These are phyloP conservation scores for Peromyscus leucopus DNA, from an alignment of 2,113 vertebrate species.

Conservation along the genomic window DNA sequence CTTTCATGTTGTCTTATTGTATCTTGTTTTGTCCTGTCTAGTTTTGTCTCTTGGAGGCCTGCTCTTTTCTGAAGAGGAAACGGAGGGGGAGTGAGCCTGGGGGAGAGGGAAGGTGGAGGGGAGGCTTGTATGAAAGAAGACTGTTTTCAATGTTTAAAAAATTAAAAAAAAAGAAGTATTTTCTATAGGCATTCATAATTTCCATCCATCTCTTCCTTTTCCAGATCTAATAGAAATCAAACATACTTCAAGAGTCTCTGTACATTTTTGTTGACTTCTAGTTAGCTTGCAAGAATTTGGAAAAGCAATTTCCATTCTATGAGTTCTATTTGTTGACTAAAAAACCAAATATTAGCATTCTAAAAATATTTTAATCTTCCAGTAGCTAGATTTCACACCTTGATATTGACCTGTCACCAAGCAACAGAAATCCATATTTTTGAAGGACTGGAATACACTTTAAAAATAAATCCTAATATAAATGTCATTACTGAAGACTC, in stretches of 20 bases:
- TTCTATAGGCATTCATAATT: constrained; percentile 34
- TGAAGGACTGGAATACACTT: constrained; percentile 46
- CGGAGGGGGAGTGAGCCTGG: background rate
- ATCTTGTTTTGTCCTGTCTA: background rate
- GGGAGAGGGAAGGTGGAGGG: background rate
- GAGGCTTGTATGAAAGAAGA: background rate
- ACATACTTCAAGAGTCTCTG: constrained; percentile 33
- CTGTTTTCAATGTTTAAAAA: background rate
- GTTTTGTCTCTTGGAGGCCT: background rate
- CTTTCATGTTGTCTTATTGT: background rate
- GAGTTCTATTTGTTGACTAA: background rate
- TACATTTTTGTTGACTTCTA: constrained; percentile 22
- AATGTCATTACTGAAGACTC: constrained; percentile 57
- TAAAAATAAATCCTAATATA: constrained; percentile 72
- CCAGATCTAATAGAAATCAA: constrained; percentile 27
- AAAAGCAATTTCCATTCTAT: constrained; percentile 24
- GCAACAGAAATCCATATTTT: constrained; percentile 31
- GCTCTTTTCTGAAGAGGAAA: background rate
- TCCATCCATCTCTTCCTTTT: constrained; percentile 5
- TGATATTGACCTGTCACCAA: constrained; percentile 54
- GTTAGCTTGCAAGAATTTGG: constrained; percentile 35
- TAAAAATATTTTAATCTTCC: constrained; percentile 55
- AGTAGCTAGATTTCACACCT: constrained; percentile 46
- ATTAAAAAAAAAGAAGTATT: constrained; percentile 35
- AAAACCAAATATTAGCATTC: constrained; percentile 41